Evolutionary conservation across 2,888 invertebrate species (phyloP).

Genomic region (Dione vanillae): DNA sequence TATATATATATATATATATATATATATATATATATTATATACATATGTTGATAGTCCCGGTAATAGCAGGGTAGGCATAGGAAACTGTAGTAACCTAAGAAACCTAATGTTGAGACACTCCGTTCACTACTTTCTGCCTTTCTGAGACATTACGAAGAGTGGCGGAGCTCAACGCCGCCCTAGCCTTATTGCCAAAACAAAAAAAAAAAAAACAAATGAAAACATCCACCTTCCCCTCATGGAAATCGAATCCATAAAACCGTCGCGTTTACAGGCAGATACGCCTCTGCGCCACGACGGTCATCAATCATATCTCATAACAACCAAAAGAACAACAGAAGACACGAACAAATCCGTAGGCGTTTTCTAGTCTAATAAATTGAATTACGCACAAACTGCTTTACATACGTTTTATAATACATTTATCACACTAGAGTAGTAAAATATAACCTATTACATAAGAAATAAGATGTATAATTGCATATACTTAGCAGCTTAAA

Average conservation of each 20-base stretch:
- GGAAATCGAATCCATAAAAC: background rate
- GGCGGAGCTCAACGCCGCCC: too few species aligned
- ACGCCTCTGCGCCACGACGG: too few species aligned
- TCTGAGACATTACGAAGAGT: too few species aligned
- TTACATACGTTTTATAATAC: slow-evolving; percentile 8
- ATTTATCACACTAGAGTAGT: background rate
- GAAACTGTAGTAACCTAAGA: too few species aligned
- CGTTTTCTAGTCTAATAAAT: slow-evolving; percentile 30
- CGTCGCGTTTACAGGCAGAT: background rate
- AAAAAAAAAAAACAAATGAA: too few species aligned
- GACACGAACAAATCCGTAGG: slow-evolving; percentile 33
- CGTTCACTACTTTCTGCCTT: too few species aligned
- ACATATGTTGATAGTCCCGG: too few species aligned
- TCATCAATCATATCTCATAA: background rate
- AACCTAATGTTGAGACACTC: too few species aligned
- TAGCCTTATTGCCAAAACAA: too few species aligned
- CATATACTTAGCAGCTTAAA: background rate
- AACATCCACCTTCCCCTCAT: background rate
- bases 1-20: too few species aligned
- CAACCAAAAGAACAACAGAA: slow-evolving; percentile 15
- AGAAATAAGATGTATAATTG: slow-evolving; percentile 9
- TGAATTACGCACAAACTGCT: slow-evolving; percentile 20
- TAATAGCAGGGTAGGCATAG: too few species aligned
- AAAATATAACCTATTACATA: background rate
- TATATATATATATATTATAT: too few species aligned